Evolutionary conservation across 2,888 invertebrate genomes (phyloP), one percentile per base, ranked within the genome.

Genomic region (Metopia argyrocephala): DNA sequence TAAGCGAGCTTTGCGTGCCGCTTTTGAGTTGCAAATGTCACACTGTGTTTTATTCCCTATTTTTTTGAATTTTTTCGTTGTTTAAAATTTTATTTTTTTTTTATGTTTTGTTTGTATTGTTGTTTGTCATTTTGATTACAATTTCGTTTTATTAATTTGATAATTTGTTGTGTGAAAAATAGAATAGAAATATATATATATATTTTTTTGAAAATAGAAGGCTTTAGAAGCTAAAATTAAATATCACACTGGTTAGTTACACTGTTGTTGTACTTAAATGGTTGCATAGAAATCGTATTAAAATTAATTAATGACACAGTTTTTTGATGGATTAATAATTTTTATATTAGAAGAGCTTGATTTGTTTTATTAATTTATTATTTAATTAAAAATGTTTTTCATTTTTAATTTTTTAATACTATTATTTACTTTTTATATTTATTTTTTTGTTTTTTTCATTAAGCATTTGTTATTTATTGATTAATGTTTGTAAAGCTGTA

Each of bases 1-100:
- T 89, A 92, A 91, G 82, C 92, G 92, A 86, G 92, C 91, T 91
- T 93, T 95, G 92, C 94, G 94, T 91, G 92, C 92, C 86, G 93
- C 92, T 92, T 94, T 95, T 86, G 94, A 93, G 92, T 92, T 94
- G 93, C 96, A 96, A 91, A 94, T 92, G 91, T 96, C 96, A 92
- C 96, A 96, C 91, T 95, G 93, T 87, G 96, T 96, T 94, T 95
- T 96, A 94, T 96, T 96, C 96, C 96, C 96, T 96, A 94, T 69
- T 59, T 61, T 65, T 45, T 50, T 9, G 27, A 25, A 23, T 71
- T 38, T 71, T 18, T 12, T 38, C 9, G 38, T 56, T 27, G 25
- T 23, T 12, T 31, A 21, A 18, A 57, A 57, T 25, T 59, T 52
- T 45, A 31, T n/a, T n/a, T n/a, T n/a, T n/a, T n/a, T n/a, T n/a